A percentile compares a stretch with the other conserved stretches of the same genome.
These are phyloP conservation scores for Formica selysi DNA, from an alignment of 1,140 invertebrate genomes.

Conservation along the genomic window DNA sequence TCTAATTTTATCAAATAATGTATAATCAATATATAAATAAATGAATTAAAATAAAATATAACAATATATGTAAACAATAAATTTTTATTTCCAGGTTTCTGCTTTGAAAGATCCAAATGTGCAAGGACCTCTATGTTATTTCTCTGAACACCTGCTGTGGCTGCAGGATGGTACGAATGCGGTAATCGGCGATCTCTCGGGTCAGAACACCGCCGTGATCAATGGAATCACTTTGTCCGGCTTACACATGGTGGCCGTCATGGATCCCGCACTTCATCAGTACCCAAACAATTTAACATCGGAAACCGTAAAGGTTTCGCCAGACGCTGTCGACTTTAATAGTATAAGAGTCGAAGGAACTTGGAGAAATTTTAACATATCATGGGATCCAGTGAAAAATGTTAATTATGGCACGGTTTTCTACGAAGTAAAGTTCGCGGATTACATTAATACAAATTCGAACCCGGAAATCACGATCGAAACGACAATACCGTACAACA, in stretches of 20 bases:
- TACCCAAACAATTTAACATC: slow-evolving; percentile 85
- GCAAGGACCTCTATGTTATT: slow-evolving; percentile 91
- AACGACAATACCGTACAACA: slow-evolving; percentile 84
- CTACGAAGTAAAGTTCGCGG: slow-evolving; percentile 92
- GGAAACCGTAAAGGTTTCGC: slow-evolving; percentile 89
- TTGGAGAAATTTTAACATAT: slow-evolving; percentile 93
- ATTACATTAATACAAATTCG: slow-evolving; percentile 83
- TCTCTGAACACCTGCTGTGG: slow-evolving; percentile 93
- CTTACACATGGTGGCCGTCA: slow-evolving; percentile 91
- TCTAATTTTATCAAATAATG: neutral
- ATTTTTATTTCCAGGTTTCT: slow-evolving; percentile 79
- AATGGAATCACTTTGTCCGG: slow-evolving; percentile 88
- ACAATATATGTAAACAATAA: slow-evolving; percentile 26
- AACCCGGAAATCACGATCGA: slow-evolving; percentile 82
- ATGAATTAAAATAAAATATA: neutral
- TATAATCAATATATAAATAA: neutral
- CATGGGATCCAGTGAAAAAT: slow-evolving; percentile 91
- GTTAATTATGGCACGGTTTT: slow-evolving; percentile 93
- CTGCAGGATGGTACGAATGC: slow-evolving; percentile 91
- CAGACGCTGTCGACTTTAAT: slow-evolving; percentile 88
- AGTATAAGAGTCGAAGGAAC: slow-evolving; percentile 90
- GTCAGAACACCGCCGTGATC: slow-evolving; percentile 92
- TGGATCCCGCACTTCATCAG: slow-evolving; percentile 90
- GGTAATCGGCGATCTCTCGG: slow-evolving; percentile 92
- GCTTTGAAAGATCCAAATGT: slow-evolving; percentile 86